Evolutionary conservation across 2,888 invertebrate genomes (phyloP), one percentile per base, ranked within the genome.

Genomic region (Noctua pronuba): DNA sequence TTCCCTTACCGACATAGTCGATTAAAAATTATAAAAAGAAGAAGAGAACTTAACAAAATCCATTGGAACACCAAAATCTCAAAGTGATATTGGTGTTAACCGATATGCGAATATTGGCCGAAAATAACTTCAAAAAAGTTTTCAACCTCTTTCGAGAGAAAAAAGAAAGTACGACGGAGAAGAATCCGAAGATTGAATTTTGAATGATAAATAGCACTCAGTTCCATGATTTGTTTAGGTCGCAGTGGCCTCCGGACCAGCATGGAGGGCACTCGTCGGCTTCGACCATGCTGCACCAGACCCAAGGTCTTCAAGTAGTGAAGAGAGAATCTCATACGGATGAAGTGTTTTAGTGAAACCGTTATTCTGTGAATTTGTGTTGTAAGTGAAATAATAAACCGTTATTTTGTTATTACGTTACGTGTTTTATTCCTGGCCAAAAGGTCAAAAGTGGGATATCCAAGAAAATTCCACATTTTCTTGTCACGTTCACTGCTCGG

Each of bases 181-280:
- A 86, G 80, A 87, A 84, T 88, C 78, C 38, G 38, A 38, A 90
- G 79, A 90, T 91, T 74, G 84, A 92, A 88, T 85, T 84, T 88
- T 87, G 87, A 86, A 94, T 90, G 88, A 97, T 96, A 96, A 96
- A 96, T 78, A 95, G 94, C 87, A 96, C 92, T 70, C 97, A 97
- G 90, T 97, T 96, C 75, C 97, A 96, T 88, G 97, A 97, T 90
- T 86, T 97, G 85, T 96, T 97, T 85, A 96, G 97, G 76, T 95
- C 96, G 16, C 97, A 96, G 87, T 97, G 97, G 97, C 96, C 97
- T 38, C 38, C 7, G 7, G 38, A 38, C 78, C 95, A 96, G 83
- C 96, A 96, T 68, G 96, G 96, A 41, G 96, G 96, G 0, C 96
- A 96, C 79, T 96, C 96, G 46, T 95, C 96, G 18, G 96, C 96